Evolutionary conservation across 2,113 vertebrate species (phyloP).

Genomic region (Dolichallabes microphthalmus): DNA sequence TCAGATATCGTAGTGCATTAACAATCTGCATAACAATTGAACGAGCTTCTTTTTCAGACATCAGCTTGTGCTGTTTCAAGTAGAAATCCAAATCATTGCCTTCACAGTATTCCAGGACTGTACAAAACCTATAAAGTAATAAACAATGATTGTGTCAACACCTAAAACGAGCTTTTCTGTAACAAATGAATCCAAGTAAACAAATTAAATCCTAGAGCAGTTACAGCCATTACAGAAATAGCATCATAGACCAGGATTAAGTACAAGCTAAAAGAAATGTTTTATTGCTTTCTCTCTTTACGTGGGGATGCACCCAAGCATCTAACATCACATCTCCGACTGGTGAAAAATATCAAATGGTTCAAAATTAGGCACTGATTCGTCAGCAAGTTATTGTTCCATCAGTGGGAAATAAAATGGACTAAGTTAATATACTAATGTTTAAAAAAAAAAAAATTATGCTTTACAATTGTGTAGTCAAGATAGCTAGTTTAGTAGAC

Average conservation of each 20-base stretch:
- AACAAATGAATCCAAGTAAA: not conserved
- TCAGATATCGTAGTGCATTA: conserved; percentile 97
- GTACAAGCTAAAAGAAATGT: not conserved
- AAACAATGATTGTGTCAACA: not conserved
- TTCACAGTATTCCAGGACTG: conserved; percentile 99
- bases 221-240: not conserved
- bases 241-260: not conserved
- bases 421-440: not conserved
- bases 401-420: not conserved
- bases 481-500: not conserved
- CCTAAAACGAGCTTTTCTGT: not conserved
- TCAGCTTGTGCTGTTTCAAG: conserved; percentile 99
- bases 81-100: conserved; percentile 99
- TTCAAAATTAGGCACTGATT: not conserved
- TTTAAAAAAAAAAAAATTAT: not conserved
- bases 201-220: not conserved
- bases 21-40: conserved; percentile 99
- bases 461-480: not conserved
- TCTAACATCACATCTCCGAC: not conserved
- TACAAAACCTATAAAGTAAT: conserved; percentile 86
- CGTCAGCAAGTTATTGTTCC: not conserved
- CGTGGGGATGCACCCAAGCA: not conserved
- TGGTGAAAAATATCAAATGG: not conserved
- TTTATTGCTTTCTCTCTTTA: not conserved
- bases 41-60: conserved; percentile 98